phyloP scores from a whole-genome alignment of 2,888 invertebrate genomes.

The Harmothoe impar region DNA sequence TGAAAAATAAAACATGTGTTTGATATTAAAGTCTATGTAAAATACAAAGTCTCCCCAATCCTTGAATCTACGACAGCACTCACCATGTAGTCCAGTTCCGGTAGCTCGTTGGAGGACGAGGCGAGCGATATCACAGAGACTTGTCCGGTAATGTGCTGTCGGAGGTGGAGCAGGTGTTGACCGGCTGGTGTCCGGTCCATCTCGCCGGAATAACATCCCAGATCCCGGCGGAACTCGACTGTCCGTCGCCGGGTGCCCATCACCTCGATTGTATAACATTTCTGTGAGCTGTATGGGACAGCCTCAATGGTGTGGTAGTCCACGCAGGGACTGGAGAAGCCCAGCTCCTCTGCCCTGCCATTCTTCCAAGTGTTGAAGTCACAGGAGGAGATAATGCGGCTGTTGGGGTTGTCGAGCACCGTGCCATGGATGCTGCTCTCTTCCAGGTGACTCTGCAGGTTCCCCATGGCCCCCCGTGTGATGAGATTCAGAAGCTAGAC shows the following conservation, averaged over 20 bases:
- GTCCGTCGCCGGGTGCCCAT: slow-evolving; percentile 49
- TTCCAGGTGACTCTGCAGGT: slow-evolving; percentile 12
- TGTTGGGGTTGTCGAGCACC: not conserved
- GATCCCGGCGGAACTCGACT: slow-evolving; percentile 52
- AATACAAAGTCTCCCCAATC: too few relatives aligned
- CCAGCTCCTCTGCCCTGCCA: not conserved
- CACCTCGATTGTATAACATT: slow-evolving; percentile 60
- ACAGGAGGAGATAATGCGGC: not conserved
- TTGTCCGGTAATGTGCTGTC: slow-evolving; percentile 48
- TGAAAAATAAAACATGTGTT: too few relatives aligned
- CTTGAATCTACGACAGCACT: too few relatives aligned
- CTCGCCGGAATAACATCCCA: slow-evolving; percentile 39
- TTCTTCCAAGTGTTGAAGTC: slow-evolving; percentile 47
- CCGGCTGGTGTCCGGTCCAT: slow-evolving; percentile 23
- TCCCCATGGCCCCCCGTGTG: slow-evolving; percentile 9
- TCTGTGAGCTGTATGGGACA: slow-evolving; percentile 44
- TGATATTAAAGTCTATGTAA: too few relatives aligned
- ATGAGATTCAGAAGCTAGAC: not conserved
- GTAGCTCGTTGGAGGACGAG: slow-evolving; percentile 12
- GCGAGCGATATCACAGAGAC: slow-evolving; percentile 29
- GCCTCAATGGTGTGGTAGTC: slow-evolving; percentile 60
- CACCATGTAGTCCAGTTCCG: slow-evolving; percentile 56
- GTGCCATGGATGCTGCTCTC: slow-evolving; percentile 15
- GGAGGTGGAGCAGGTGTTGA: slow-evolving; percentile 48
- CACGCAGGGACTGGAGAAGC: slow-evolving; percentile 58